Conservation (phyloP, 2,888 invertebrate species). For the Rugalucina vietnamica region DNA sequence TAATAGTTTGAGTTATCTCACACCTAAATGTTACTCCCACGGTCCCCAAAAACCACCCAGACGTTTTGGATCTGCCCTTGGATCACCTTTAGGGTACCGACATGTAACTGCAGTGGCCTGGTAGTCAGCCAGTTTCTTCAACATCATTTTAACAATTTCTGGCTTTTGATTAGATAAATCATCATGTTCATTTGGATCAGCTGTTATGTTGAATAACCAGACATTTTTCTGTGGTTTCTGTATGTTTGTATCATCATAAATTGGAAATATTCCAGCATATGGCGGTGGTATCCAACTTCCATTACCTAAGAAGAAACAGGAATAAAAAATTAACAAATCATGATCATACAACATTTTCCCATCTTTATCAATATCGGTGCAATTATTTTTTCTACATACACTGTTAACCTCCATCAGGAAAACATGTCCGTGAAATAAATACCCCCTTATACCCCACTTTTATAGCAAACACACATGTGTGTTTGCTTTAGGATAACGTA, state of each 20-base stretch:
- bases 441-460: too few species aligned
- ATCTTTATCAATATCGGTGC: too few species aligned
- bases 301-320: slow-evolving; percentile 68
- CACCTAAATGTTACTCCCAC: too few species aligned
- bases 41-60: slow-evolving; percentile 82
- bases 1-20: too few species aligned
- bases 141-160: slow-evolving; percentile 71
- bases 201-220: slow-evolving; percentile 81
- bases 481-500: too few species aligned
- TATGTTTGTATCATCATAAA: background rate
- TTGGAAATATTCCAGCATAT: background rate
- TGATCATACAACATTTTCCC: too few species aligned
- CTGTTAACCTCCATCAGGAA: too few species aligned
- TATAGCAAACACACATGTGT: too few species aligned
- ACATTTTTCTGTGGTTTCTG: slow-evolving; percentile 71
- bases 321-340: too few species aligned
- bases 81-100: slow-evolving; percentile 75
- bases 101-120: slow-evolving; percentile 78
- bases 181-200: slow-evolving; percentile 77
- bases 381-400: too few species aligned
- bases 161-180: slow-evolving; percentile 74
- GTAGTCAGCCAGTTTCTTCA: slow-evolving; percentile 71
- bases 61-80: slow-evolving; percentile 71
- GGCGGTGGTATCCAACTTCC: slow-evolving; percentile 75
- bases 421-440: too few species aligned